A percentile compares a stretch with the other conserved stretches of the same genome.
Conservation (phyloP, 23 tunicate species). For the Aplidium turbinatum region DNA sequence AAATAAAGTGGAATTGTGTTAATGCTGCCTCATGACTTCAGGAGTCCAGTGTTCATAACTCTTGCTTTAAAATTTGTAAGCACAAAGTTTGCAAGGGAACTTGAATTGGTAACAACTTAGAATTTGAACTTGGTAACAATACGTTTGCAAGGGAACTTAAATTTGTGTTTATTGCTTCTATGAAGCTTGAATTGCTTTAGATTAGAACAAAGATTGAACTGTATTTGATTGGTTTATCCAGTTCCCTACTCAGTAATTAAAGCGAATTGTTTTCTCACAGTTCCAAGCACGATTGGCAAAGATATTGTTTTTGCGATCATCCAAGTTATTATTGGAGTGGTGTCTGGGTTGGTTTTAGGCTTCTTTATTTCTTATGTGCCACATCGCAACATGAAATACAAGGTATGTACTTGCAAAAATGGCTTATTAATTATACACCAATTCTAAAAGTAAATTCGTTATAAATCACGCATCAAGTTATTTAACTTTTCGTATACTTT, state of each 20-base stretch:
- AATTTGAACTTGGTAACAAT: no score
- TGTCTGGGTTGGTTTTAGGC: conserved; percentile 71
- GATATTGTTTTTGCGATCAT: conserved; percentile 59
- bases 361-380: conserved; percentile 58
- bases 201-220: no score
- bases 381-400: conserved; percentile 58
- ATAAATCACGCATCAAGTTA: no score
- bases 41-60: background rate
- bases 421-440: no score
- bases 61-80: background rate
- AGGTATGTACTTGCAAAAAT: no score
- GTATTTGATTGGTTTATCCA: no score
- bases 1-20: background rate
- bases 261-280: background rate
- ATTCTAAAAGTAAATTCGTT: no score
- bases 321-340: conserved; percentile 64
- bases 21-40: background rate
- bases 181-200: no score
- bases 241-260: background rate
- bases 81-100: background rate
- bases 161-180: no score
- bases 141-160: no score
- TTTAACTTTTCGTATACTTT: no score
- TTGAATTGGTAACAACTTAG: no score
- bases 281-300: conserved; percentile 37